Evolutionary conservation across 2,888 invertebrate genomes (phyloP), one percentile per base, ranked within the genome.

Genomic region (Ypsolopha scabrella): DNA sequence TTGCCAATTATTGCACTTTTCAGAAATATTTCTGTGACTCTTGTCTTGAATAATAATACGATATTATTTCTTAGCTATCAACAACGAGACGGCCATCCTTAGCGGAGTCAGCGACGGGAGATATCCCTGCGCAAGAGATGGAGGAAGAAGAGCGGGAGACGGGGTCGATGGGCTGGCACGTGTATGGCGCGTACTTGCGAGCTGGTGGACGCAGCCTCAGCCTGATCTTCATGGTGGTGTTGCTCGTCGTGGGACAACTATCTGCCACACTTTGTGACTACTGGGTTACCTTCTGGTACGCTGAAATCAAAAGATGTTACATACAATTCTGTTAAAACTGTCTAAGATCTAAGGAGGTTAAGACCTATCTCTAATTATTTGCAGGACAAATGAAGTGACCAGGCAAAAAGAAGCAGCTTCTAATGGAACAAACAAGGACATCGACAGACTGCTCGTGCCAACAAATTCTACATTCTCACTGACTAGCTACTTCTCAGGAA

Each of bases 241-340:
- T 92, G 0, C 89, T 92, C 39, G 54, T 93, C 0, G 54, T 91
- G 7, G 89, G 92, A 0, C 92, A 94, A 66, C 66, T 88, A 0
- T 81, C 90, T 7, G 90, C 92, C 0, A 93, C 92, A 39, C 89
- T 90, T 0, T 90, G 91, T 7, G 94, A 94, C 67, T 94, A 90
- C 62, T 94, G 93, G 87, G 89, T 94, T 8, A 91, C 92, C 6
- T 90, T 90, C 65, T 94, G 94, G 93, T 91, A 70, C 63, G 65
- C 54, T 38, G 38, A 33, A 47, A 11, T 44, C 45, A 11, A 52
- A 35, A 14, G 9, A 35, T 47, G 46, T 4, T 35, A 34, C 36
- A 6, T 8, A 7, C 1, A 10, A 10, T 49, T 38, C 24, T 38
- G 2, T 49, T 2, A 38, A 2, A 38, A 9, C 8, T 38, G 4